Base-by-base conservation (phyloP, 2,113 vertebrate genomes). In the Zingel zingel region DNA sequence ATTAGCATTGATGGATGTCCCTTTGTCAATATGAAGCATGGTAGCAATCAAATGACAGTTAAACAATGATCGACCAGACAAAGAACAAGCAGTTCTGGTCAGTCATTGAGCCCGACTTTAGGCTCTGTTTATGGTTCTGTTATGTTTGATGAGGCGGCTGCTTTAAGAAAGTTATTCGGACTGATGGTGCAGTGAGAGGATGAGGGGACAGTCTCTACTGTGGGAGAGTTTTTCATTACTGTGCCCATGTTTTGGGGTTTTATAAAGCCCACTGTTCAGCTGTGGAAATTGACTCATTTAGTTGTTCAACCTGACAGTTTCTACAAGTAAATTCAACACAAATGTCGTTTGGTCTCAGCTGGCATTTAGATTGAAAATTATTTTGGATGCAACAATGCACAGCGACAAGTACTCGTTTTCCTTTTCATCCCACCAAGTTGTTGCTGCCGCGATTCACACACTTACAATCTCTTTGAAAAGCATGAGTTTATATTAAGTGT, bases 1-100 rank as follows among this genome's bases (percentile, higher is more conserved):
- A 84, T 88, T 77, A 88, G 88, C 43, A 62, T 48, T 82, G 86
- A 86, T 84, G 67, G 77, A 92, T 89, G 85, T 63, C 50, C 50
- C 33, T 75, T 79, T 85, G 88, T 89, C 83, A 83, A 80, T 76
- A 57, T 70, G 68, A 83, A 67, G 71, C 78, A 82, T 70, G 77
- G 77, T 33, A 50, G 76, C 79, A 85, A 77, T 86, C 65, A 79
- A 54, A 77, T 69, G 67, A 84, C 76, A 58, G 81, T 79, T 69
- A 79, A 85, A 68, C 50, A 77, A 27, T 4, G 79, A 86, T 76
- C 51, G 69, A 86, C 50, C 64, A 25, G 83, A 76, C 71, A 56
- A n/a, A 39, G 45, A 82, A 78, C 65, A 56, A 84, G 76, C 67
- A 4, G 50, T 30, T 75, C 59, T 54, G 62, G 43, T 70, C 50